Base-by-base conservation (phyloP, 2,888 invertebrate species). In the Yponomeuta plumbellus region DNA sequence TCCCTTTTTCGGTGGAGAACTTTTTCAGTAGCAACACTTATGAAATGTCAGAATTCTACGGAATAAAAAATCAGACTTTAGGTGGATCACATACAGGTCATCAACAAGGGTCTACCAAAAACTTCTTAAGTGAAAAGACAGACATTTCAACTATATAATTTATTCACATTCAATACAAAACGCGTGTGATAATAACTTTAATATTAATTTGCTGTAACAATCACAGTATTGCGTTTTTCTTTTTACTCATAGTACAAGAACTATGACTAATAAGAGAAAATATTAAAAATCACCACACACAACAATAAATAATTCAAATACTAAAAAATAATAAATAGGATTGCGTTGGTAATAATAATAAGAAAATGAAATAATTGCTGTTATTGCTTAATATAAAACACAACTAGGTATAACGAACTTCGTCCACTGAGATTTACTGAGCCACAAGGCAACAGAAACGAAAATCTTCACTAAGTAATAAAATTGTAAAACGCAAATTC, bases 131-230 rank as follows among this genome's bases (percentile, higher is more conserved):
- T 52, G 17, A 52, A 63, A 63, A 63, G 40, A 21, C 40, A 17
- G 81, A 74, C 64, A 75, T 82, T 52, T 81, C 80, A 90, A 89
- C 89, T 90, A 89, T 88, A 89, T 89, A 84, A 85, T 90, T 90
- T 90, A 91, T 90, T 90, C 87, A 90, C 90, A 90, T 90, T 88
- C 89, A 90, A 91, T 90, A 89, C 89, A 91, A 91, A 91, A 90
- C 86, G 81, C 80, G 88, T 85, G 89, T 86, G 88, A 85, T 79
- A 78, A 82, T 71, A 81, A 78, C 81, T 86, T 84, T 85, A 86
- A 90, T 81, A 88, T 88, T 79, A 58, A 78, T 78, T 84, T 80
- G 73, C 44, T 17, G 44, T 78, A 79, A 80, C 74, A 76, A 84
- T 83, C 80, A 84, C 81, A 82, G 80, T 77, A 73, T 71, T 67